These are phyloP conservation scores for Cercocebus atys DNA, from an alignment of 2,113 vertebrate genomes.

Conservation along the genomic window DNA sequence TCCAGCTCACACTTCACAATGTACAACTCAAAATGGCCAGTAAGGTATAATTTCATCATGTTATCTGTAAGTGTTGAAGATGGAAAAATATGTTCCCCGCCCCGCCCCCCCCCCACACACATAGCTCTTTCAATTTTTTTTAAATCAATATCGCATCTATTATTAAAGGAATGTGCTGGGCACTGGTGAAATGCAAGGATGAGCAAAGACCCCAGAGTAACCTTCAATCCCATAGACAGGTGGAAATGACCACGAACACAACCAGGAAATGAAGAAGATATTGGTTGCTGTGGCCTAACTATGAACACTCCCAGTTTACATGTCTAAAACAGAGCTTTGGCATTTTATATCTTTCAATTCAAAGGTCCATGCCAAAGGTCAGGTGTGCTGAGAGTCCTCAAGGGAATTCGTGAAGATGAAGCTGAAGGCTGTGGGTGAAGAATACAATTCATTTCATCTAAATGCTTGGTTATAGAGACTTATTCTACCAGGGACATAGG, in stretches of 20 bases:
- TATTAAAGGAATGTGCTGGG: too few species aligned
- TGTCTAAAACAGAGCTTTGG: background rate
- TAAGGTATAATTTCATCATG: background rate
- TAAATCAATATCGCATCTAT: background rate
- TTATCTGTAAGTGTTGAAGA: background rate
- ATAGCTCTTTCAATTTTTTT: background rate
- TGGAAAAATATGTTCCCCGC: background rate
- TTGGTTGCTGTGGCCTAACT: rapidly evolving
- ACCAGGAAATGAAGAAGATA: background rate
- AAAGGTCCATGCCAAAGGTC: background rate
- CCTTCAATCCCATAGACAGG: too few species aligned
- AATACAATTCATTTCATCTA: background rate
- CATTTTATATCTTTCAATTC: background rate
- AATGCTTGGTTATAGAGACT: background rate
- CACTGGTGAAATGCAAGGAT: background rate
- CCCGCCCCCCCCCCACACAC: too few species aligned
- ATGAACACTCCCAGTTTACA: background rate
- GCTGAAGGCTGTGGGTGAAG: background rate
- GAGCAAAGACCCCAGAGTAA: background rate
- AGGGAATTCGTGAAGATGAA: background rate
- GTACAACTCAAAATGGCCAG: background rate
- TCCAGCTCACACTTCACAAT: background rate
- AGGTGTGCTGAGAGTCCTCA: background rate
- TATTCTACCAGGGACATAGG: background rate
- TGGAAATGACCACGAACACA: rapidly evolving